Percentiles rank a stretch among this genome's conserved stretches.
These are phyloP conservation scores for Cerastoderma edule DNA, from an alignment of 2,888 invertebrate species.

Conservation along the genomic window DNA sequence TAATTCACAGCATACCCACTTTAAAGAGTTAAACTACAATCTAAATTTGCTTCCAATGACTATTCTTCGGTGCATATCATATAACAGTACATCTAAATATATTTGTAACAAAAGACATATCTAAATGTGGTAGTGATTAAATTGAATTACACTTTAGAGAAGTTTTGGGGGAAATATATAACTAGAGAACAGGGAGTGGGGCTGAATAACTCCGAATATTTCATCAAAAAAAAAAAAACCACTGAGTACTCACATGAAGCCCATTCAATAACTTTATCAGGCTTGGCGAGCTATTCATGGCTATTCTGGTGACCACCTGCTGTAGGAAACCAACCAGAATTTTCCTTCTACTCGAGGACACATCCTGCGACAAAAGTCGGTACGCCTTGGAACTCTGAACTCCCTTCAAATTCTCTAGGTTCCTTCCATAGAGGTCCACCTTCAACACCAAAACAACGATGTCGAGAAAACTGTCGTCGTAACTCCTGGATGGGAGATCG, in stretches of 20 bases:
- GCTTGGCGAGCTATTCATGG: neutral
- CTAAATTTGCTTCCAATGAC: no score
- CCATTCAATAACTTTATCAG: constrained; percentile 1
- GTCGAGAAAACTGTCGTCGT: constrained; percentile 4
- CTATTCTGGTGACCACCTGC: neutral
- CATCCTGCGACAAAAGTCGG: neutral
- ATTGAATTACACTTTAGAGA: no score
- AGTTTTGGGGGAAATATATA: no score
- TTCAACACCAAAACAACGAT: neutral
- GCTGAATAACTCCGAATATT: no score
- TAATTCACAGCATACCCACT: no score
- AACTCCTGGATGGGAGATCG: neutral
- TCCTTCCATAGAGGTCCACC: neutral
- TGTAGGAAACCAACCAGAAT: neutral
- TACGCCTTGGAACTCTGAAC: neutral
- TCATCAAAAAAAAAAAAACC: no score
- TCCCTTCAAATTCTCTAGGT: neutral
- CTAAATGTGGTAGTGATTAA: no score
- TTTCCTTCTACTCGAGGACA: neutral
- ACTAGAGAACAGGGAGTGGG: no score
- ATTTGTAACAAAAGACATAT: no score
- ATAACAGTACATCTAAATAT: no score
- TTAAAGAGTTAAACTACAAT: no score
- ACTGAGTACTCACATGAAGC: constrained; percentile 46
- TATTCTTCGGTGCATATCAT: no score